Evolutionary conservation across 1,140 invertebrate genomes (phyloP), one percentile per base, ranked within the genome.

Genomic region (Micrasema minimum): DNA sequence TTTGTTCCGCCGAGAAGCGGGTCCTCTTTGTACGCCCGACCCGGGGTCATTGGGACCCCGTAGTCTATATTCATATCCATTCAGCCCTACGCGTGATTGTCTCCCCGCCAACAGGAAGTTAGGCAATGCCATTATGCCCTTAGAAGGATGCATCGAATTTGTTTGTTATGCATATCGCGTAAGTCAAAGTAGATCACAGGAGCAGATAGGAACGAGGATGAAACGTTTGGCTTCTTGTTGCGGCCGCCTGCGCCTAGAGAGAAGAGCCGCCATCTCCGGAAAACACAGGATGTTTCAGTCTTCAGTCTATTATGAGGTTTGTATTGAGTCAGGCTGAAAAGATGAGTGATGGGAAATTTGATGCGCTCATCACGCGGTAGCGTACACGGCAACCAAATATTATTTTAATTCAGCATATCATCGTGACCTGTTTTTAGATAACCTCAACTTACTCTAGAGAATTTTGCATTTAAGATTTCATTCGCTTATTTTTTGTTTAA

Each of bases 91-190:
- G 26, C 26, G 26, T 31, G 26, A 31, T 31, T 31, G 26, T 31
- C 46, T 22, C 16, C 20, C 20, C n/a, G n/a, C 50, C 31, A 20
- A 64, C 69, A 71, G 61, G 69, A 71, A 66, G 62, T 69, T 43
- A 31, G 66, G 41, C 37, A 59, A 69, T 69, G 46, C 37, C 51
- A 48, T 69, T 61, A 43, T 69, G 66, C 38, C 18, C 38, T 11
- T 37, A 51, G 14, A 23, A 46, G 38, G 66, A 61, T 61, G 66
- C 66, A 46, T 69, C 55, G 66, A 59, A 59, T 59, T 69, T 69
- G 55, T 69, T 69, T 69, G 50, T 69, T 69, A 69, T 59, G 66
- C 66, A 69, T 69, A 69, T 69, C 53, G 55, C 37, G 66, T 59
- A 51, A 38, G 66, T 45, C 66, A 41, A 45, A 26, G 12, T 45